Evolutionary conservation across 1,140 invertebrate genomes (phyloP).

Genomic region (Drusus annulatus): DNA sequence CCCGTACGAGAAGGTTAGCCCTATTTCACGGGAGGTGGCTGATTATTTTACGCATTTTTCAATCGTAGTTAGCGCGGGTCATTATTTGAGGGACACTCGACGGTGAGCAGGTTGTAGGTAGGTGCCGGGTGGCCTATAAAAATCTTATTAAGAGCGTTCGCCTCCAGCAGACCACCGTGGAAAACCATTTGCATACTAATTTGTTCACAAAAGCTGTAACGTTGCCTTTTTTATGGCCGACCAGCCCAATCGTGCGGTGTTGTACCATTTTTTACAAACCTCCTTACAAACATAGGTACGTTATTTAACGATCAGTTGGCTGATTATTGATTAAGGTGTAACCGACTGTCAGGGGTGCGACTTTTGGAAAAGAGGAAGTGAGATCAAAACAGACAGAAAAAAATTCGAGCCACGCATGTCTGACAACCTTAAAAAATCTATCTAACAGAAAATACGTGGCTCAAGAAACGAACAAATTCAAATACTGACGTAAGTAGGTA

Average conservation of each 20-base stretch:
- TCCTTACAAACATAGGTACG: slow-evolving; percentile 43
- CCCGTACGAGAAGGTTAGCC: too few species aligned
- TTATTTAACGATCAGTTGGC: slow-evolving; percentile 42
- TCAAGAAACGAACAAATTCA: too few species aligned
- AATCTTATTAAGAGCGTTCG: slow-evolving; percentile 49
- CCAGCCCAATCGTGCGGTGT: slow-evolving; percentile 27
- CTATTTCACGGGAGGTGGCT: too few species aligned
- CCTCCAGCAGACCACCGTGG: slow-evolving; percentile 53
- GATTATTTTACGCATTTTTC: not conserved
- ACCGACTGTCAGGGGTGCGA: slow-evolving; percentile 16
- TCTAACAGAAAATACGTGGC: too few species aligned
- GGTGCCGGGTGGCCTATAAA: slow-evolving; percentile 54
- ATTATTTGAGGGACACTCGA: slow-evolving; percentile 9
- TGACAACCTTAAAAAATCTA: too few species aligned
- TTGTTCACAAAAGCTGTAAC: slow-evolving; percentile 57
- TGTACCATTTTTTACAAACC: slow-evolving; percentile 29
- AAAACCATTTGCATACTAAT: slow-evolving; percentile 59
- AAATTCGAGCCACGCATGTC: too few species aligned
- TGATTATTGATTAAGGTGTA: slow-evolving; percentile 49
- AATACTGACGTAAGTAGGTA: too few species aligned
- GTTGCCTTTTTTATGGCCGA: slow-evolving; percentile 40
- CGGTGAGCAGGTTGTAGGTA: not conserved
- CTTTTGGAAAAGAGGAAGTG: too few species aligned
- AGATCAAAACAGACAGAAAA: too few species aligned
- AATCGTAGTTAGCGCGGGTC: slow-evolving; percentile 12